Conservation (phyloP, 2,113 vertebrate genomes). For the Scartelaos histophorus region DNA sequence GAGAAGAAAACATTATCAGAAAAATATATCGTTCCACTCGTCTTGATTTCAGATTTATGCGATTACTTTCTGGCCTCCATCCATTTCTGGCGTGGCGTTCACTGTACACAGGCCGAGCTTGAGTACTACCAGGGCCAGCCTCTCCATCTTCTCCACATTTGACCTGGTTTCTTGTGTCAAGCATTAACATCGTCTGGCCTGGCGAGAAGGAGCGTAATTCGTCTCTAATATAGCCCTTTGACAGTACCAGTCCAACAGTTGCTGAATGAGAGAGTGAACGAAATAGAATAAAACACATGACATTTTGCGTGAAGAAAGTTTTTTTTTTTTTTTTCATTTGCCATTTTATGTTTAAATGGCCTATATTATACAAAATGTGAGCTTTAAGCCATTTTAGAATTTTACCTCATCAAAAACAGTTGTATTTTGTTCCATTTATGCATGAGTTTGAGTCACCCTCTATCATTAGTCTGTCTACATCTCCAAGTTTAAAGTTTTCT, state of each 20-base stretch:
- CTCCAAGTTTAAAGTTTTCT: too few relatives aligned
- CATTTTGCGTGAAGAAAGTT: slow-evolving; percentile 14
- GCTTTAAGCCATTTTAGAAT: too few relatives aligned
- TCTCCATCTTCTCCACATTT: slow-evolving; percentile 52
- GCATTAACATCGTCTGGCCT: slow-evolving; percentile 31
- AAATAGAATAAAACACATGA: slow-evolving; percentile 33
- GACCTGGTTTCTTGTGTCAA: slow-evolving; percentile 67
- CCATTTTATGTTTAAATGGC: not conserved
- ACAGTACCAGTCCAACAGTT: slow-evolving; percentile 59
- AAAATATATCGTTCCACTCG: slow-evolving; percentile 34
- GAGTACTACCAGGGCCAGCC: slow-evolving; percentile 21
- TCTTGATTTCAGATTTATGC: slow-evolving; percentile 41
- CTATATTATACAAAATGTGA: too few relatives aligned
- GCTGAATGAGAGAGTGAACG: slow-evolving; percentile 41
- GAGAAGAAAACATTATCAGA: slow-evolving; percentile 25
- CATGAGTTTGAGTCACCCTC: too few relatives aligned
- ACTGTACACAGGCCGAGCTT: not conserved
- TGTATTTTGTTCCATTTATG: too few relatives aligned
- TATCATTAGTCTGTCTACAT: too few relatives aligned
- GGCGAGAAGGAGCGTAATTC: slow-evolving; percentile 44
- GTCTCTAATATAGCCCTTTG: slow-evolving; percentile 4
- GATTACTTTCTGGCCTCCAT: slow-evolving; percentile 30
- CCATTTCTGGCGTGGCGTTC: slow-evolving; percentile 10
- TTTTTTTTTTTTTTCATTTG: not conserved
- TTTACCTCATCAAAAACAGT: too few relatives aligned